These are phyloP conservation scores for Melanotaenia boesemani DNA, from an alignment of 2,797 vertebrate species.

Conservation along the genomic window DNA sequence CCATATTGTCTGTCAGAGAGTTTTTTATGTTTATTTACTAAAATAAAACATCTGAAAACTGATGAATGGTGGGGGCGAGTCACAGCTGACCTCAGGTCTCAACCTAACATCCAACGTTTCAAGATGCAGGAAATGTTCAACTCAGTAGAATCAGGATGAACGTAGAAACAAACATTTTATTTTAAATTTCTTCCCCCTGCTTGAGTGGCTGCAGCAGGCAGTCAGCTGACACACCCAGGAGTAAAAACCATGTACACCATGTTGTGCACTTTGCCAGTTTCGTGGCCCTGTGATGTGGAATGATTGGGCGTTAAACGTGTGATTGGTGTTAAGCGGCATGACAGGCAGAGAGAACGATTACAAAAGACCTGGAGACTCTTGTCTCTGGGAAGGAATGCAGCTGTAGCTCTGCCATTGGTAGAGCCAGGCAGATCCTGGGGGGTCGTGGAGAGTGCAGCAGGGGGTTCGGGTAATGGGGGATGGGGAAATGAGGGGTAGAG, in stretches of 20 bases:
- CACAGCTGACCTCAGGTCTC: constrained; percentile 31
- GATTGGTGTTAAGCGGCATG: constrained; percentile 74
- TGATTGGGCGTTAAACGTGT: constrained; percentile 54
- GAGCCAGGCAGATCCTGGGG: constrained; percentile 76
- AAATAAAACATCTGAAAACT: too few species aligned
- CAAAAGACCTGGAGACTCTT: constrained; percentile 69
- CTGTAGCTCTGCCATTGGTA: constrained; percentile 78
- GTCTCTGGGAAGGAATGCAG: constrained; percentile 81
- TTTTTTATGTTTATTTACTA: too few species aligned
- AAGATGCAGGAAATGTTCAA: constrained; percentile 3
- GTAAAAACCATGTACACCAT: constrained; percentile 60
- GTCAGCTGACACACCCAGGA: constrained; percentile 49
- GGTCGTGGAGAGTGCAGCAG: constrained; percentile 58
- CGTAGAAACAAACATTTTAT: neutral
- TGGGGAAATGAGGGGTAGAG: constrained; percentile 52
- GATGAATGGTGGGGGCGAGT: too few species aligned
- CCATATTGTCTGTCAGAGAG: too few species aligned
- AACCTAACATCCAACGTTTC: constrained; percentile 9
- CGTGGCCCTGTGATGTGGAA: constrained; percentile 65
- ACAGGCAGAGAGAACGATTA: constrained; percentile 63
- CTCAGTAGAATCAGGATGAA: constrained; percentile 13
- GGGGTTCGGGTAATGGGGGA: constrained; percentile 55
- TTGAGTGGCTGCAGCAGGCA: constrained; percentile 38
- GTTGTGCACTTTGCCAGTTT: constrained; percentile 61
- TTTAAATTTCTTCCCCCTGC: constrained; percentile 5